Conservation (phyloP, 1,140 invertebrate species). For the Harlomillsia oculata region DNA sequence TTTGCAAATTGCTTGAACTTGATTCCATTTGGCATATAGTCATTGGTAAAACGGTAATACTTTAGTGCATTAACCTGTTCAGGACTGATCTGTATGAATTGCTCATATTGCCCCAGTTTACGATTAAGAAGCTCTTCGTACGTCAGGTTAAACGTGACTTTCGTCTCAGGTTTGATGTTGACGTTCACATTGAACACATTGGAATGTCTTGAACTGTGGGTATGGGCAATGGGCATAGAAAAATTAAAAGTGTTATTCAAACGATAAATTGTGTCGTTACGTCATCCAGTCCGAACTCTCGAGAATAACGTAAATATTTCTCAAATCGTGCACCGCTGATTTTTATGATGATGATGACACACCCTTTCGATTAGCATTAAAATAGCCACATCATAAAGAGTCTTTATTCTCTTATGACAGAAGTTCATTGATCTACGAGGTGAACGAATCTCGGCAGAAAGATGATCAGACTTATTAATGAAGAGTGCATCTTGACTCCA, state of each 20-base stretch:
- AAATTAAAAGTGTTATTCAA: background rate
- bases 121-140: conserved; percentile 54
- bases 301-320: background rate
- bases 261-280: too few relatives aligned
- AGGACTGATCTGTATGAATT: conserved; percentile 52
- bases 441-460: too few relatives aligned
- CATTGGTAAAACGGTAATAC: background rate
- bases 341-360: too few relatives aligned
- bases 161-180: conserved; percentile 50
- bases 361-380: too few relatives aligned
- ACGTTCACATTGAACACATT: conserved; percentile 54
- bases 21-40: too few relatives aligned
- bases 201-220: conserved; percentile 50
- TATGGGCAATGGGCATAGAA: background rate
- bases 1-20: too few relatives aligned
- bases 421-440: too few relatives aligned
- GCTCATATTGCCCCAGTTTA: conserved; percentile 50
- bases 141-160: conserved; percentile 52
- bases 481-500: too few relatives aligned
- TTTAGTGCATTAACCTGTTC: conserved; percentile 39
- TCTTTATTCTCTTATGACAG: too few relatives aligned
- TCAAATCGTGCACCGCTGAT: background rate
- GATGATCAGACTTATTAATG: too few relatives aligned
- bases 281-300: too few relatives aligned
- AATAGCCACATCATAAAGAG: too few relatives aligned